phyloP scores from a whole-genome alignment of 2,888 invertebrate species.

The Tenthredo notha region DNA sequence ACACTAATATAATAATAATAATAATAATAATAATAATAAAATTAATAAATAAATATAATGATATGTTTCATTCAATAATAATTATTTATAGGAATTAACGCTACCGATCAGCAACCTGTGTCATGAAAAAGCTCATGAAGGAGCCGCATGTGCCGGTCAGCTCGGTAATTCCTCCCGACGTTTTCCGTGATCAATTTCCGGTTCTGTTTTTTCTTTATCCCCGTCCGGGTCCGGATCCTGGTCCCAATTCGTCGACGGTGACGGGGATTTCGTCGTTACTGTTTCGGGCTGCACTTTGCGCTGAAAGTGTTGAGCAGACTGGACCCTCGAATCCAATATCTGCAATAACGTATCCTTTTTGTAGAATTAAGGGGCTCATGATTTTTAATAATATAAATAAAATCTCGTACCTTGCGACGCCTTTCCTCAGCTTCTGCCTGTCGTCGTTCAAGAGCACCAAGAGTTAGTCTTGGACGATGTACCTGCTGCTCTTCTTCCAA shows the following conservation, averaged over 20 bases:
- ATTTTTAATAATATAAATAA: not conserved
- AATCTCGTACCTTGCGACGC: conserved; percentile 34
- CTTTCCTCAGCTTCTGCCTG: conserved; percentile 45
- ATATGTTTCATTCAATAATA: not conserved
- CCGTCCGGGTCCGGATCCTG: not conserved
- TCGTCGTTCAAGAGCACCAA: conserved; percentile 24
- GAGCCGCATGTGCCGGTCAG: not conserved
- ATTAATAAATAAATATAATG: not conserved
- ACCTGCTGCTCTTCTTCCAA: conserved; percentile 47
- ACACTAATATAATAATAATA: not conserved
- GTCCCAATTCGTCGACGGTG: conserved; percentile 22
- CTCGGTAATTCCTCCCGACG: not conserved
- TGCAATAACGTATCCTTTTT: not conserved
- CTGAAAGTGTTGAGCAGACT: conserved; percentile 42
- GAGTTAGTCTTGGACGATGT: conserved; percentile 12
- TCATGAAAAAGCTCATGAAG: not conserved
- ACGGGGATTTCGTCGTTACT: not conserved
- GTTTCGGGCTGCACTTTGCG: conserved; percentile 35
- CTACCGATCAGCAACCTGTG: not conserved
- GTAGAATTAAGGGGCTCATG: not conserved
- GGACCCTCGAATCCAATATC: conserved; percentile 50
- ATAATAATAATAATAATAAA: not conserved
- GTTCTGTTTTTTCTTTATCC: not conserved
- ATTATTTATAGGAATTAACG: not conserved
- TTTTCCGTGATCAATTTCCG: not conserved